Base-by-base conservation (phyloP, 2,113 vertebrate species). In the Marmota flaviventris region DNA sequence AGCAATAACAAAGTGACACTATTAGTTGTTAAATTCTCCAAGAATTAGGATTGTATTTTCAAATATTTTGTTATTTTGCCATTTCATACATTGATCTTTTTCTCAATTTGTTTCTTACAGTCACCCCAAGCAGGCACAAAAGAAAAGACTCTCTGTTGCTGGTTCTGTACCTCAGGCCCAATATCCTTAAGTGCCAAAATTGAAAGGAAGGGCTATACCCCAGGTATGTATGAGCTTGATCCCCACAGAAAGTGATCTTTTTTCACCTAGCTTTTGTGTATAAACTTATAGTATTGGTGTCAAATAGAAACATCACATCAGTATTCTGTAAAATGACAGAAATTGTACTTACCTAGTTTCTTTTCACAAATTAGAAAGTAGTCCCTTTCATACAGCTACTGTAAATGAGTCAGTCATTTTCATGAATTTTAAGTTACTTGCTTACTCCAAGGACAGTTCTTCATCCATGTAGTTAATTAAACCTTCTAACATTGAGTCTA, bases 171-270 rank as follows among this genome's bases (percentile, higher is more conserved):
- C 99, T 99, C 99, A 99, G 99, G 99, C 99, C 99, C 99, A 98
- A 99, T 99, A 99, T 99, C 99, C 99, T 99, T 99, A 99, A 99
- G 99, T 99, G 99, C 99, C 99, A 99, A 99, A 99, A 99, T 99
- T 88, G 99, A 99, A 98, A 99, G 99, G 98, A 99, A 99, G 99
- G 99, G 99, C 99, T 99, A 99, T 98, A 99, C 99, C 97, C 99
- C 99, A 99, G 99, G 99, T 99, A 98, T 0, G 98, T 98, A 87
- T 78, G 51, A 94, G 37, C 61, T 96, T 25, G 82, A 91, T 79
- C 95, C 89, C 58, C 76, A 92, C 90, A 56, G 96, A 69, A 73
- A 93, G 85, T 16, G 10, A 32, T 94, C 87, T 78, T 96, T 72
- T 70, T 93, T 97, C 14, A 67, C 27, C 58, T 79, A 87, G 32